Evolutionary conservation across 2,113 vertebrate genomes (phyloP), one percentile per base, ranked within the genome.

Genomic region (Channa argus): DNA sequence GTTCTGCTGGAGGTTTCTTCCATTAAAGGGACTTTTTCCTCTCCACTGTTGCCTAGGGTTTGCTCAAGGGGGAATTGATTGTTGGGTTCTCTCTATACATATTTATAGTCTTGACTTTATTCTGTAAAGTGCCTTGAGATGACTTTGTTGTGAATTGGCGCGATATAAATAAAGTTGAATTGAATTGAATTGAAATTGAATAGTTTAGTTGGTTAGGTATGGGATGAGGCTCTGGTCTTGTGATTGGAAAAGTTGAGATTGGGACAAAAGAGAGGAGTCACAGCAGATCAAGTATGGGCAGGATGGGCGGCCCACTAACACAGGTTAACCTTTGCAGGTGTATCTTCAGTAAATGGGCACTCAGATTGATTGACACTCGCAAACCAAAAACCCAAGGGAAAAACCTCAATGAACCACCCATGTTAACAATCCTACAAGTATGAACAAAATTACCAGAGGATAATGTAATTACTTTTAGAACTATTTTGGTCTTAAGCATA

Each of bases 201-300:
- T 58, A 8, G 1, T 33, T 5, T 45, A 34, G 52, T 52, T 15
- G 50, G 36, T 15, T 34, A 24, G 5, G 24, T n/a, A n/a, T 37
- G 58, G 5, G 5, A 60, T 13, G 7, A 41, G 39, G 39, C 39
- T 33, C 46, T 43, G 49, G 0, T 24, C 24, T 24, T 43, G 37
- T 37, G 13, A 53, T n/a, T 14, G 9, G 60, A 4, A 63, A 59
- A 55, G 36, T 50, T 41, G 53, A 71, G 33, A 44, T 33, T 37
- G 11, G 61, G 50, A 43, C 58, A 63, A 67, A 54, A 56, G 56
- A 69, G 52, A 33, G 36, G 50, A 67, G 78, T 62, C 47, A 47
- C 61, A 64, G 58, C 62, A 77, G 54, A 81, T 88, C 81, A 89
- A 80, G 83, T 77, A 75, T 54, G 72, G 79, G 74, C 79, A 74